phyloP scores from a whole-genome alignment of 2,113 vertebrate genomes.

The Grallaria varia region DNA sequence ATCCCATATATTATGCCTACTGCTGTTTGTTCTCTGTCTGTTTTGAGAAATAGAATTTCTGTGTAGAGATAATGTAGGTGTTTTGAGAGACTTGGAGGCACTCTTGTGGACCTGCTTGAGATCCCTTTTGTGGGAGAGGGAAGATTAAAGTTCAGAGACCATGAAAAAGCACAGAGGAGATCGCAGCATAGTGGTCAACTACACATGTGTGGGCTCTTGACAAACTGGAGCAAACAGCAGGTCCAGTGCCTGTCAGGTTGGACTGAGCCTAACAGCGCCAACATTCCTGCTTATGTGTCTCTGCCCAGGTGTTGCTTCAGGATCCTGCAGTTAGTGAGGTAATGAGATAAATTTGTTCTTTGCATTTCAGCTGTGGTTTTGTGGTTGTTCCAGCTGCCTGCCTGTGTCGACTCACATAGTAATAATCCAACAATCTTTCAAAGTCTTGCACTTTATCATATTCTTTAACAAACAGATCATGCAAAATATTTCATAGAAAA shows the following conservation, averaged over 20 bases:
- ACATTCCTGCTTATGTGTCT: fast-evolving
- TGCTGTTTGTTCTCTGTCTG: not conserved
- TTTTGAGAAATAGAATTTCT: not conserved
- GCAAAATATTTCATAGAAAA: not conserved
- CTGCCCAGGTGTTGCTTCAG: not conserved
- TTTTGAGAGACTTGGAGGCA: not conserved
- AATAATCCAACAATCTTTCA: not conserved
- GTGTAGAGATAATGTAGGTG: too few species aligned
- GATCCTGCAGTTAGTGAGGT: not conserved
- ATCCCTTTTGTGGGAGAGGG: not conserved
- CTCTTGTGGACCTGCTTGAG: fast-evolving
- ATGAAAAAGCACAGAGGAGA: not conserved
- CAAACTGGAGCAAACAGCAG: not conserved
- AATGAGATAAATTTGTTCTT: not conserved
- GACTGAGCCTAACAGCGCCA: not conserved
- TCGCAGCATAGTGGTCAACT: not conserved
- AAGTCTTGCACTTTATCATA: not conserved
- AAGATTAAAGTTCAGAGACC: not conserved
- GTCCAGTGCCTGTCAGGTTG: too few species aligned
- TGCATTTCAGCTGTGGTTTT: not conserved
- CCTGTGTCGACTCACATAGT: not conserved
- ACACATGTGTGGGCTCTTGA: not conserved
- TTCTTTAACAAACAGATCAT: not conserved
- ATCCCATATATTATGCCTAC: not conserved
- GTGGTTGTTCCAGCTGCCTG: not conserved